Conservation (phyloP, 1,140 invertebrate genomes). For the Papilio xuthus region DNA sequence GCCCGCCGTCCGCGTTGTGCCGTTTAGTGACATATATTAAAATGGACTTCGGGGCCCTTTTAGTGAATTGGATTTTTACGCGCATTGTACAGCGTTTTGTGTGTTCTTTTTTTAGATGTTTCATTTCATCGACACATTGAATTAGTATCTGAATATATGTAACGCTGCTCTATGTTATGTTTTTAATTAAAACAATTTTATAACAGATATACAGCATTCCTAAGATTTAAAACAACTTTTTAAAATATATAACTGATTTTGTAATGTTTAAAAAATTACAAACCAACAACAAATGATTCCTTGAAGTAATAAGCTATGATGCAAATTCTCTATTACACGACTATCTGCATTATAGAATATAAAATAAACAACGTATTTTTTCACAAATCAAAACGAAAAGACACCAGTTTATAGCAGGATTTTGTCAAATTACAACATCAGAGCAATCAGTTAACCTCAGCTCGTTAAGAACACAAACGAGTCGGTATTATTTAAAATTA, state of each 20-base stretch:
- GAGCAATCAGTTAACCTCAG: conserved; percentile 44
- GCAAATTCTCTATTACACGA: too few species aligned
- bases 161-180: neutral
- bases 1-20: conserved; percentile 37
- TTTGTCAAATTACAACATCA: neutral
- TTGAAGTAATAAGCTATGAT: too few species aligned
- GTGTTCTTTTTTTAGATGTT: conserved; percentile 40
- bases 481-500: conserved; percentile 58
- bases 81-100: conserved; percentile 34
- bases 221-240: neutral
- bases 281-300: too few species aligned
- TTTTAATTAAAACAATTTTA: too few species aligned
- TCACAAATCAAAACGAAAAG: neutral
- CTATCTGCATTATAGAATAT: too few species aligned
- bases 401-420: neutral
- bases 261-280: too few species aligned
- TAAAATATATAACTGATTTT: neutral
- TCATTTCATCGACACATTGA: neutral
- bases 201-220: too few species aligned
- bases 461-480: conserved; percentile 34
- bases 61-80: conserved; percentile 69
- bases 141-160: neutral
- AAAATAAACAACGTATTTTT: neutral
- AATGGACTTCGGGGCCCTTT: conserved; percentile 55
- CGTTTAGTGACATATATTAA: conserved; percentile 67